Conservation (phyloP, 2,888 invertebrate genomes). For the Zhuqinia jingwanae region DNA sequence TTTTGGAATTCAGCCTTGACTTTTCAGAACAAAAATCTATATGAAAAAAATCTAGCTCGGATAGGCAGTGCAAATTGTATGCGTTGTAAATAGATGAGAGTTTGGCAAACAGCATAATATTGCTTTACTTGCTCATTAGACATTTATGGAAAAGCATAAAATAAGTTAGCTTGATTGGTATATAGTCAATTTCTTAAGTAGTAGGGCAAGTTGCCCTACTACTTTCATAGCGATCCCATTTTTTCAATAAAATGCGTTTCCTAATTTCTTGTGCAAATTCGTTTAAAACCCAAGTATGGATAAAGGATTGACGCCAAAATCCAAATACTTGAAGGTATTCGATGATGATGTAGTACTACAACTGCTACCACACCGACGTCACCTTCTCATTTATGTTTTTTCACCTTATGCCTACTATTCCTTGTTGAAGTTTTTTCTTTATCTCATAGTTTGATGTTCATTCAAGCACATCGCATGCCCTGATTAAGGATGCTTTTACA, state of each 20-base stretch:
- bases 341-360: background rate
- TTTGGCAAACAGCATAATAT: no score
- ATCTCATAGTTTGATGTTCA: slow-evolving; percentile 8
- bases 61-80: no score
- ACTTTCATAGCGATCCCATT: no score
- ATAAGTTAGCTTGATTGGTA: no score
- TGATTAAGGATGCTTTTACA: slow-evolving; percentile 21
- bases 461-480: slow-evolving; percentile 1
- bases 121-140: no score
- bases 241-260: background rate
- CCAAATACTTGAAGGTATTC: background rate
- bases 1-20: no score
- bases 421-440: background rate
- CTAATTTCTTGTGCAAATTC: slow-evolving; percentile 41
- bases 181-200: no score
- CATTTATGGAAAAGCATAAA: no score
- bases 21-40: no score
- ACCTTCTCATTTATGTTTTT: background rate
- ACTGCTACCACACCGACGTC: background rate
- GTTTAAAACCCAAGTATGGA: slow-evolving; percentile 25
- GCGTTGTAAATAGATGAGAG: no score
- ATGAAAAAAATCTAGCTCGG: no score
- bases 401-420: background rate
- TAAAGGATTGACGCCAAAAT: background rate
- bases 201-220: no score